Evolutionary conservation across 2,797 vertebrate species (phyloP), one percentile per base, ranked within the genome.

Genomic region (Mallotus villosus): DNA sequence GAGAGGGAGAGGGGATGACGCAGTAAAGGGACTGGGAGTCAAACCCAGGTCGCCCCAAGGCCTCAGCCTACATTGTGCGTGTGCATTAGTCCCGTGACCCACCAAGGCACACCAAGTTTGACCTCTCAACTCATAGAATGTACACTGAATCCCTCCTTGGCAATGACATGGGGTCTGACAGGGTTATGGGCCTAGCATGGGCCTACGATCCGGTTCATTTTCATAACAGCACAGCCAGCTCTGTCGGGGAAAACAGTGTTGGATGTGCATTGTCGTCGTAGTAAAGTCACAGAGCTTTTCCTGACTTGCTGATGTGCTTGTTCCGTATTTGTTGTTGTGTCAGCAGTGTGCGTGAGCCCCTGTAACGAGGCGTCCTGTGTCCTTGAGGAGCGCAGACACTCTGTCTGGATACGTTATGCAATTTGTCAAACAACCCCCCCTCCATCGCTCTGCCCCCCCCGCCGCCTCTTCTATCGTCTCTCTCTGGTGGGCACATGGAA

Each of bases 401-500:
- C 29, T 25, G 61, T 67, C 65, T 21, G 55, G 51, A n/a, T 55
- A 55, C 34, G 65, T 81, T 73, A 79, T 63, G 67, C 53, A 79
- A 84, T 29, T 46, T 65, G 70, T 57, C 60, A 12, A 63, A 25
- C 32, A 32, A 49, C 34, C 60, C 16, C 7, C 7, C 27, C 60
- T 12, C 74, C 29, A n/a, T 46, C 11, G 41, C 12, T 46, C 37
- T 41, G 8, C 68, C 72, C 19, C 72, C 19, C 7, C 71, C 60
- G 19, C 55, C 14, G 19, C 61, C 12, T 24, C 41, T 7, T 71
- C 46, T 29, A 27, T 51, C 0, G 24, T 63, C 80, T 79, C 72
- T 84, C 71, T 80, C 74, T 41, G 14, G 1, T 74, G 29, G 74
- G 0, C 63, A 22, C 41, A 5, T 29, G 74, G 75, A 80, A 82